phyloP scores from a whole-genome alignment of 1,140 invertebrate species.

The Wasmannia auropunctata region DNA sequence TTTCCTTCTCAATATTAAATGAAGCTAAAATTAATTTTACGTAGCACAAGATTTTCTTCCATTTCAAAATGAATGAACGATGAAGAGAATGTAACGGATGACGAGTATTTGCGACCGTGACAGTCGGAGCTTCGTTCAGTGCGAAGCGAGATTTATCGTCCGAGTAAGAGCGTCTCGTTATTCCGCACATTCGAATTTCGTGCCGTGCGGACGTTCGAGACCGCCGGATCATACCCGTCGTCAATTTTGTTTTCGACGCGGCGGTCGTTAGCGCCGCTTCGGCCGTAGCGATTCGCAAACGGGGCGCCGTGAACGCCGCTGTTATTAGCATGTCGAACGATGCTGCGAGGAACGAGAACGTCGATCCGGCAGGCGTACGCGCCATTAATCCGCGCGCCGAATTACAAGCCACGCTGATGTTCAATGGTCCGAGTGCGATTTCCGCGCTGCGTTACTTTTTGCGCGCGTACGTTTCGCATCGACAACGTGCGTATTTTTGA shows the following conservation, averaged over 20 bases:
- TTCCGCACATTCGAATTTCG: conserved; percentile 81
- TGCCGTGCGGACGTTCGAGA: conserved; percentile 39
- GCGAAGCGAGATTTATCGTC: conserved; percentile 78
- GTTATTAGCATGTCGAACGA: conserved; percentile 60
- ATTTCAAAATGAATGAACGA: background rate
- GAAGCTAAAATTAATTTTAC: conserved; percentile 14
- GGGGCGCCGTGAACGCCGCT: conserved; percentile 26
- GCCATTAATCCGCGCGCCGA: conserved; percentile 59
- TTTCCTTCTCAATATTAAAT: background rate
- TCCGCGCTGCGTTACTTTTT: conserved; percentile 60
- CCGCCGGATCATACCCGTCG: conserved; percentile 15
- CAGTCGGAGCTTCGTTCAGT: conserved; percentile 3
- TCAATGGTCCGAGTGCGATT: conserved; percentile 55
- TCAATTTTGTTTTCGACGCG: conserved; percentile 54
- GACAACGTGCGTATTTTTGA: background rate
- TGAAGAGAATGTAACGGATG: background rate
- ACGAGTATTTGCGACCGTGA: conserved; percentile 13
- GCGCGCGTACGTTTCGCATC: conserved; percentile 2
- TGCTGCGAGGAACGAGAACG: conserved; percentile 55
- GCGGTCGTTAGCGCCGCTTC: conserved; percentile 32
- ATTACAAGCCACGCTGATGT: conserved; percentile 54
- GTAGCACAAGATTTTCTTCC: background rate
- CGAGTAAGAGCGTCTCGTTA: conserved; percentile 76
- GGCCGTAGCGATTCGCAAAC: conserved; percentile 38
- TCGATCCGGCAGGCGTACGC: conserved; percentile 57